phyloP scores from a whole-genome alignment of 2,113 vertebrate species.

The Fukomys damarensis region DNA sequence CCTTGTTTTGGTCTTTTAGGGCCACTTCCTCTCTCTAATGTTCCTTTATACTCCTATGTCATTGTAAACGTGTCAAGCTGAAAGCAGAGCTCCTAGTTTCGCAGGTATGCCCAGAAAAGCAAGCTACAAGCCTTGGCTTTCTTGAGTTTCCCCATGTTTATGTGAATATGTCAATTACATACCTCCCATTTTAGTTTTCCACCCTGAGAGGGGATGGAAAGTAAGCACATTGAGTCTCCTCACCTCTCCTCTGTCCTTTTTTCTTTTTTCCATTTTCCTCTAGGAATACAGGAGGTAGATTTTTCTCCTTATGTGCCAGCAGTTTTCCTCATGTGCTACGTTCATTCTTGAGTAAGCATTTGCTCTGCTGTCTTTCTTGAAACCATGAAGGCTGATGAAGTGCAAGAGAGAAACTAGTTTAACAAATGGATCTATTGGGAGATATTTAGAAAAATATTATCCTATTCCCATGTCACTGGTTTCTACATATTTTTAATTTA shows the following conservation, averaged over 20 bases:
- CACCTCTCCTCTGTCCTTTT: not conserved
- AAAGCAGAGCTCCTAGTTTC: not conserved
- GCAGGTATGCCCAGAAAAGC: not conserved
- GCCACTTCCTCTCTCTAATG: not conserved
- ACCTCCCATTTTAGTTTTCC: not conserved
- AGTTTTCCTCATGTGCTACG: not conserved
- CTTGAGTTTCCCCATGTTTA: not conserved
- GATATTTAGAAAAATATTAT: slow-evolving; percentile 21
- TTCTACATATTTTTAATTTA: slow-evolving; percentile 66
- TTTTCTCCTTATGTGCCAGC: not conserved
- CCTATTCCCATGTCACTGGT: slow-evolving; percentile 3
- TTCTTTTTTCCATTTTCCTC: not conserved
- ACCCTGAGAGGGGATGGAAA: not conserved
- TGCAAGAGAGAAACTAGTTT: slow-evolving; percentile 48
- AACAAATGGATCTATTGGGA: slow-evolving; percentile 51
- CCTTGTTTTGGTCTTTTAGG: not conserved
- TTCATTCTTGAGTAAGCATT: not conserved
- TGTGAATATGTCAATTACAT: not conserved
- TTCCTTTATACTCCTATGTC: not conserved
- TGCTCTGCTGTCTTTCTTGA: slow-evolving; percentile 9
- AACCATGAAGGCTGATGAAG: not conserved
- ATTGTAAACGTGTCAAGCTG: not conserved
- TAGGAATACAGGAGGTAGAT: not conserved
- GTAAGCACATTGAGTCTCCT: not conserved
- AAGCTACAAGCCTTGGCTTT: not conserved